Evolutionary conservation across 2,888 invertebrate genomes (phyloP), one percentile per base, ranked within the genome.

Genomic region (Hypomecis punctinalis): DNA sequence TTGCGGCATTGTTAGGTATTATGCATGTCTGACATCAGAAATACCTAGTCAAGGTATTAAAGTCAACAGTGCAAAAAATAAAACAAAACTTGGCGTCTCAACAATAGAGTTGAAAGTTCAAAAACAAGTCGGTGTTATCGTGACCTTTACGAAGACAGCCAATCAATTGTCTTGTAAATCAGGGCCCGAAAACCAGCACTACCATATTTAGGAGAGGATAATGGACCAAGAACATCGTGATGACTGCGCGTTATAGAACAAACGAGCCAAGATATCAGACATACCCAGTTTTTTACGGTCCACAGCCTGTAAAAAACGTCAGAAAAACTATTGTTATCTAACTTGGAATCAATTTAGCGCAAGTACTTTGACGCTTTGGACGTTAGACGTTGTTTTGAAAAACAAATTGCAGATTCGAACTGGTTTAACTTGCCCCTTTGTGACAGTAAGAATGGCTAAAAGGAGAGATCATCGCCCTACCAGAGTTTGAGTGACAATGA

Each of bases 401-500:
- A 67, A 66, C 66, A 70, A 75, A 76, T 75, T 73, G 66, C 70
- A 72, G 42, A 33, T 40, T 6, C 36, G 70, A 81, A 82, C 82
- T 74, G 80, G 83, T 83, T 80, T 68, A 65, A 76, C 77, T 74
- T 66, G 77, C 65, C 68, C 67, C 69, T 69, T 69, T 65, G 69
- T 71, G 74, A 78, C 76, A 81, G 79, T 76, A 72, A 69, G 74
- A 80, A 79, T 76, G 76, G 73, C 76, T 72, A 72, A 61, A 76
- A 79, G 13, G 33, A 53, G 61, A 79, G 81, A 82, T 78, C 80
- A 80, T 80, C 81, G 82, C 67, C 68, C 70, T 76, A 79, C 48
- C 76, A 76, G 66, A 72, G 72, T 80, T 76, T 80, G 82, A 83
- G 81, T 81, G 83, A 82, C 81, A 81, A 79, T 75, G 76, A 71